Evolutionary conservation across 2,888 invertebrate species (phyloP), one percentile per base, ranked within the genome.

Genomic region (Dendrolimus houi): DNA sequence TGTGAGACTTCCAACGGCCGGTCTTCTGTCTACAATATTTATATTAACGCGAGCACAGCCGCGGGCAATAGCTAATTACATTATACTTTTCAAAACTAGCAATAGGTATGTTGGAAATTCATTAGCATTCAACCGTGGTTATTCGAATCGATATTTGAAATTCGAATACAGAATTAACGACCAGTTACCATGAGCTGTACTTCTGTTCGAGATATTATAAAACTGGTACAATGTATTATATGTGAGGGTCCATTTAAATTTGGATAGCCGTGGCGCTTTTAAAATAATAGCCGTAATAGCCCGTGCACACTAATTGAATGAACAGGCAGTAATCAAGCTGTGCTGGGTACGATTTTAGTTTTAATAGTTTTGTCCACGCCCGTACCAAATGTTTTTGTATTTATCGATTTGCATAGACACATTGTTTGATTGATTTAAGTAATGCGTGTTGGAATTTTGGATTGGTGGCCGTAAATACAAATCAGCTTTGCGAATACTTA

Each of bases 251-350:
- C 52, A 9, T 52, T 54, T 56, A 56, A 52, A 54, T 58, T 41
- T 54, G 59, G 56, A 59, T 47, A 63, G 58, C 56, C 58, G 58
- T 61, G 58, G 62, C 60, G 67, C 68, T 72, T 74, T 72, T 74
- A 72, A 68, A 68, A 69, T 77, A 72, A 75, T 75, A 71, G 66
- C 65, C 14, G 63, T 65, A 68, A 67, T 64, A 68, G 60, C 62
- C 64, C 63, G 71, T 69, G 80, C 79, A 73, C 78, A 57, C 61
- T 79, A 72, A 77, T 81, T 77, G 70, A 74, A 66, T 74, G 83
- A 76, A 69, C 65, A 76, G 64, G 57, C 66, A 65, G 71, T 81
- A 83, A 83, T 86, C 72, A 80, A 79, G 62, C 59, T 62, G 64
- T 64, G 69, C 63, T 72, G 66, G 47, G 65, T 73, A 76, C 72